Base-by-base conservation (phyloP, 2,113 vertebrate genomes). In the Platichthys flesus region DNA sequence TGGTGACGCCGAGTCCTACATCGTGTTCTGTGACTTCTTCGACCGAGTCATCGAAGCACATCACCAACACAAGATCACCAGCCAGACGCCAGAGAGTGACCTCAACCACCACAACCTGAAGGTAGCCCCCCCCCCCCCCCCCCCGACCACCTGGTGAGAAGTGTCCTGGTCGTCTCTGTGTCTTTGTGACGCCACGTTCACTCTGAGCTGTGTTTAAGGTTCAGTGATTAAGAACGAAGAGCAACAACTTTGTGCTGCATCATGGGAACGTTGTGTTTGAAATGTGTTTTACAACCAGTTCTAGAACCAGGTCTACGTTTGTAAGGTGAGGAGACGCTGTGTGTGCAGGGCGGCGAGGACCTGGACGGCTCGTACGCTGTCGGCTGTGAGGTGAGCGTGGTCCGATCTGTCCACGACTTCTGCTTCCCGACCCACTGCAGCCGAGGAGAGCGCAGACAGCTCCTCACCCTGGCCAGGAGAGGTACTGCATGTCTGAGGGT, bases 1-100 rank as follows among this genome's bases (percentile, higher is more conserved):
- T 0, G 94, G 94, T 0, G 94, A 95, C 56, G 91, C 85, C 1
- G 85, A 95, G 76, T 94, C 88, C 58, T 95, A 95, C 82, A 71
- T 93, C 56, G 83, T 95, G 55, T 95, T 95, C 88, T 94, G 93
- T 24, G 90, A 94, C 67, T 93, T 95, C 68, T 93, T 95, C 4
- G 94, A 95, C 71, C 91, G 90, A 13, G 42, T 95, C 72, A 94
- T 95, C 16, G 90, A 93, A 58, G 85, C 86, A 10, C 88, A 88
- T 74, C 94, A 95, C 14, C 62, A 75, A 54, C 93, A 94, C 84
- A 89, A 88, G 65, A 60, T 90, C 63, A 67, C 42, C 65, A 77
- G 54, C 70, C 61, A 31, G 15, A 87, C 79, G 0, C 93, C 90
- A 20, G 80, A 90, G 59, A 92, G 89, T 26, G 93, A 95, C 87